phyloP scores from a whole-genome alignment of 1,140 invertebrate species.

The Ostrea denselamellosa region DNA sequence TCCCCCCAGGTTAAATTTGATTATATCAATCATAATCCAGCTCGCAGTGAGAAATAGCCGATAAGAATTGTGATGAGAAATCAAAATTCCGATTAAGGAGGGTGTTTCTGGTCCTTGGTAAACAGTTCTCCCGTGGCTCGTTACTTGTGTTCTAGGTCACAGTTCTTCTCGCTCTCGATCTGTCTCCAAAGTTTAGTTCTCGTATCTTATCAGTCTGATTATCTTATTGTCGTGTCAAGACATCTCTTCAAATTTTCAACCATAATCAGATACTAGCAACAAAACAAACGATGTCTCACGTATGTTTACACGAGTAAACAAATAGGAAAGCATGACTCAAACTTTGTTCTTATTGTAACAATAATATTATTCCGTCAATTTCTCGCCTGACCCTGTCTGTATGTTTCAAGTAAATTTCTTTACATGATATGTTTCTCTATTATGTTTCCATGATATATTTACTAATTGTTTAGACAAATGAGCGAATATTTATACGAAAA shows the following conservation, averaged over 20 bases:
- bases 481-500: too few relatives aligned
- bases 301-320: background rate
- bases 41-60: background rate
- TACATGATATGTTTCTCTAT: too few relatives aligned
- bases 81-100: background rate
- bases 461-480: too few relatives aligned
- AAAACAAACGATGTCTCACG: background rate
- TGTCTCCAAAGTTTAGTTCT: background rate
- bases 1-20: constrained; percentile 17
- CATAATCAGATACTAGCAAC: background rate
- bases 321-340: background rate
- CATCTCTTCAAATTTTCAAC: background rate
- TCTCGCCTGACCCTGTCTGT: background rate
- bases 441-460: too few relatives aligned
- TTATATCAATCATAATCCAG: constrained; percentile 17
- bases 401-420: background rate
- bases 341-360: background rate
- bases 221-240: constrained; percentile 2
- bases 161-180: background rate
- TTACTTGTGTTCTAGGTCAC: background rate
- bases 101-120: background rate
- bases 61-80: constrained; percentile 19
- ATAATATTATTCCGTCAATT: background rate
- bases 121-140: background rate
- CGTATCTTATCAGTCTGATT: constrained; percentile 11